Evolutionary conservation across 2,888 invertebrate genomes (phyloP), one percentile per base, ranked within the genome.

Genomic region (Drosophila mimetica): DNA sequence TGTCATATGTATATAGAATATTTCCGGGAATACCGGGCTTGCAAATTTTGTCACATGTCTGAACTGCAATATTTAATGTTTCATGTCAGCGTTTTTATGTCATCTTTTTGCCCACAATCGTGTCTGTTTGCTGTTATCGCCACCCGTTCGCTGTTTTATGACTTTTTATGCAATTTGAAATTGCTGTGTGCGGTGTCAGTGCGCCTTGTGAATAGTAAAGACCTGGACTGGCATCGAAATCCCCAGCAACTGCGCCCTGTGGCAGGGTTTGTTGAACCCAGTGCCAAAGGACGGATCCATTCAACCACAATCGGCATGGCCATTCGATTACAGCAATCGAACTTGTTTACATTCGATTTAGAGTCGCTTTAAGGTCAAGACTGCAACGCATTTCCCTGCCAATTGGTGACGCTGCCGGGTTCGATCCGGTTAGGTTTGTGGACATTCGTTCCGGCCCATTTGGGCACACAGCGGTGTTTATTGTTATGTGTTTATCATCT

Each of bases 261-360:
- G 6, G 16, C 28, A 11, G 28, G 41, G 83, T 76, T 72, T 76
- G 59, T 79, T 79, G 73, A 86, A 76, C 83, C 36, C 44, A 30
- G n/a, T 5, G 16, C 14, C 22, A 37, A 53, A 53, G 53, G 34
- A 67, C 41, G 20, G 11, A 52, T 67, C 36, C 5, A 64, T 69
- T 47, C n/a, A 34, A 25, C 37, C 44, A 28, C 37, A 53, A 67
- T 46, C 30, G 61, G 18, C 25, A 51, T 28, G 32, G 25, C 16
- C 46, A 65, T 14, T 34, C n/a, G 39, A 32, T 20, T 44, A 16
- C 65, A 50, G 11, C 37, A 18, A 46, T 36, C 50, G 14, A 14
- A 47, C 55, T 70, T 73, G 73, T 72, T 72, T 72, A 37, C 64
- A 72, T 52, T 42, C 25, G 41, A 50, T 50, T 48, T 44, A 13